A percentile compares a stretch with the other conserved stretches of the same genome.
Evolutionary conservation across 2,888 invertebrate genomes (phyloP).

Genomic region (Plemyria rubiginata): DNA sequence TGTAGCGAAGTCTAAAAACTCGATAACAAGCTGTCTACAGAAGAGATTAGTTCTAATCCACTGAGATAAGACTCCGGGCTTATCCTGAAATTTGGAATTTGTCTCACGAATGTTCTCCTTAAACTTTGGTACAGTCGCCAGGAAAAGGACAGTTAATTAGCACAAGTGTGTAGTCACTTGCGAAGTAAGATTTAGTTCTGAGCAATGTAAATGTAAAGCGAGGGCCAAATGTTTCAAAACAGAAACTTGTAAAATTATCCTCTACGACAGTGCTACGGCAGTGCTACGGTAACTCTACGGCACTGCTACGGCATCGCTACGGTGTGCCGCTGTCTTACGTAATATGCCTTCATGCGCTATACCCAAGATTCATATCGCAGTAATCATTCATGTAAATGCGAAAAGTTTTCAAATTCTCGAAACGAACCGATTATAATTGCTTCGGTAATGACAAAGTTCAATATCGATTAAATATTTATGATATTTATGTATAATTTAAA

Average conservation of each 20-base stretch:
- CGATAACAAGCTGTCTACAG: conserved; percentile 33
- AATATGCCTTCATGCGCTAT: not conserved
- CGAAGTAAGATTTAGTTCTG: not conserved
- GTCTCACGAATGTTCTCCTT: conserved; percentile 34
- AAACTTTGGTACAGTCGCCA: conserved; percentile 22
- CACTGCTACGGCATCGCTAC: not conserved
- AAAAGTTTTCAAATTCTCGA: conserved; percentile 12
- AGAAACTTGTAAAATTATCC: no score
- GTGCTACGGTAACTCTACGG: not conserved
- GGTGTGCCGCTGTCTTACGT: not conserved
- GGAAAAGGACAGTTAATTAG: conserved; percentile 16
- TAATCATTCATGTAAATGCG: conserved; percentile 17
- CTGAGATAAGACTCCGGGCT: conserved; percentile 18
- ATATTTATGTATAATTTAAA: no score
- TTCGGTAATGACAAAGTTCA: not conserved
- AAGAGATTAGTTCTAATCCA: conserved; percentile 28
- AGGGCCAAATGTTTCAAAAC: no score
- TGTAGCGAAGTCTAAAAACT: conserved; percentile 27
- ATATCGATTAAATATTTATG: not conserved
- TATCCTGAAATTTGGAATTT: conserved; percentile 26
- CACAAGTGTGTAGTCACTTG: not conserved
- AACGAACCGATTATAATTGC: conserved; percentile 15
- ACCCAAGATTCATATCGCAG: conserved; percentile 1
- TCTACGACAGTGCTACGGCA: not conserved
- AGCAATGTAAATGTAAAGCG: no score